Percentiles rank a stretch among this genome's conserved stretches.
phyloP scores from a whole-genome alignment of 1,140 invertebrate species.

The Cydia amplana region DNA sequence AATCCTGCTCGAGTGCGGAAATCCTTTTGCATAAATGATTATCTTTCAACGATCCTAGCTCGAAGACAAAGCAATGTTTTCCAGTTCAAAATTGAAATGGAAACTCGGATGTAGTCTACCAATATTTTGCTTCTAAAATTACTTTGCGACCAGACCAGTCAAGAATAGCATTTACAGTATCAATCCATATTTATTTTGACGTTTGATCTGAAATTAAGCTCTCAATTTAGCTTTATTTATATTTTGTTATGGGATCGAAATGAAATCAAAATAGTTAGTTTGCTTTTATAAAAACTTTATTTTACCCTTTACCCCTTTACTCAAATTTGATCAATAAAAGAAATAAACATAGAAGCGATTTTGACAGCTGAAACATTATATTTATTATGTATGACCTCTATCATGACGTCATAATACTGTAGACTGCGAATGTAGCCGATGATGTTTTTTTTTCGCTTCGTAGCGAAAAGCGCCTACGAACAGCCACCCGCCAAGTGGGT shows the following conservation, averaged over 20 bases:
- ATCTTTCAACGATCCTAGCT: slow-evolving; percentile 17
- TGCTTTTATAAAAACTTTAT: neutral
- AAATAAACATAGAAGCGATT: too few relatives aligned
- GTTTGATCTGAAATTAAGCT: neutral
- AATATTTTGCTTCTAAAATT: slow-evolving; percentile 8
- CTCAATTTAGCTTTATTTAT: neutral
- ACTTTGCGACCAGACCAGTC: neutral
- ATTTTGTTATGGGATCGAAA: neutral
- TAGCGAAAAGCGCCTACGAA: too few relatives aligned
- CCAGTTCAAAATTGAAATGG: slow-evolving; percentile 20
- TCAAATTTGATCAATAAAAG: too few relatives aligned
- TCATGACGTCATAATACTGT: too few relatives aligned
- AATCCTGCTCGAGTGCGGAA: slow-evolving; percentile 15
- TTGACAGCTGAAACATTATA: too few relatives aligned
- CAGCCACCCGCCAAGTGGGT: too few relatives aligned
- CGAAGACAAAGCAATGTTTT: slow-evolving; percentile 11
- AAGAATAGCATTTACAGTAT: neutral
- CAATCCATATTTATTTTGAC: neutral
- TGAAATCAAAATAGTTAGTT: neutral
- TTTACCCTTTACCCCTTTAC: too few relatives aligned
- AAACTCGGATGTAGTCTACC: neutral
- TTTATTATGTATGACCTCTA: too few relatives aligned
- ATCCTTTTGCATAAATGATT: slow-evolving; percentile 29
- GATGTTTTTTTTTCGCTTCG: too few relatives aligned
- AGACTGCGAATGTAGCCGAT: too few relatives aligned